Base-by-base conservation (phyloP, 2,113 vertebrate species). In the Prinia subflava region DNA sequence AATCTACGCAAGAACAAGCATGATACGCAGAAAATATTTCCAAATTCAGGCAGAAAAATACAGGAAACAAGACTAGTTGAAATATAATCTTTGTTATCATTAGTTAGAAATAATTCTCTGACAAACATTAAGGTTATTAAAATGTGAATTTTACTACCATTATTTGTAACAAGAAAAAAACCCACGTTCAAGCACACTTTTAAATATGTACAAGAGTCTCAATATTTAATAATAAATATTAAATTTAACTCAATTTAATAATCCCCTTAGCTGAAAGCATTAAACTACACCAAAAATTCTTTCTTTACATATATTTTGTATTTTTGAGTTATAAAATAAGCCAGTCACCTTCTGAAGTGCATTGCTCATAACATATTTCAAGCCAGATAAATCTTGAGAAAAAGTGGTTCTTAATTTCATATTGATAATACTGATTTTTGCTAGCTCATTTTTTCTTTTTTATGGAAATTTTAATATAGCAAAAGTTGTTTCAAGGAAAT, bases 141-240 rank as follows among this genome's bases (percentile, higher is more conserved):
- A 55, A 56, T 65, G 11, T 35, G 7, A 63, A 49, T 79, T 85
- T 65, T 15, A 28, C 13, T 68, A 18, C 33, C 41, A 11, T 89
- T 76, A 18, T 79, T 83, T 67, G 7, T 18, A 83, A 59, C 3
- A 71, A 62, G 47, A 55, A 6, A 23, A 22, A 80, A 77, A 89
- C 25, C 1, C 1, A 14, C n/a, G 8, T 4, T 49, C 10, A 10
- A 12, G 2, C 1, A 59, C 14, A 62, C 4, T 71, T 92, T 68
- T 56, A 80, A 83, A 64, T 42, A 82, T 82, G 9, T 9, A 55
- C 15, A 50, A 15, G 22, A 67, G 3, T 50, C 33, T 85, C 33
- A n/a, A 31, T 41, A 59, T 71, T 65, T 82, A 55, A n/a, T 67
- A 67, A 44, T 3, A 77, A 73, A 49, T 57, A 28, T 22, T 62